These are phyloP conservation scores for Diarsia mendica DNA, from an alignment of 2,888 invertebrate genomes.

Conservation along the genomic window DNA sequence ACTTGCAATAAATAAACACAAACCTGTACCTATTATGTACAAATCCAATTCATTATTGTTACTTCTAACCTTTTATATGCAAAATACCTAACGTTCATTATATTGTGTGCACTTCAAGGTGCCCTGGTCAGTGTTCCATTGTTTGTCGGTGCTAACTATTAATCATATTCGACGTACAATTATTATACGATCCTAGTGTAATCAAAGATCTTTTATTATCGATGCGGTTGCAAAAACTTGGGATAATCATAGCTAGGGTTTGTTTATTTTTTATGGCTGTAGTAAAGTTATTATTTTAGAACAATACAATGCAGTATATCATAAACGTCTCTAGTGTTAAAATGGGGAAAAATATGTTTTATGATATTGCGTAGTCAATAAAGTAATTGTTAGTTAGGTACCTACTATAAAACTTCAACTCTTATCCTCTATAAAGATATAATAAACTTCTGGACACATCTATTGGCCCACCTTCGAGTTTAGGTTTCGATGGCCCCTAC, in stretches of 20 bases:
- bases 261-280: background rate
- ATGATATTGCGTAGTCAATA: background rate
- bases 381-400: background rate
- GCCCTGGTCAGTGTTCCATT: slow-evolving; percentile 53
- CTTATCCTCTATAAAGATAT: background rate
- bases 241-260: slow-evolving; percentile 26
- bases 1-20: slow-evolving; percentile 16
- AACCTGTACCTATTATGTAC: slow-evolving; percentile 19
- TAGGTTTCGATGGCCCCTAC: too few relatives aligned
- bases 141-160: slow-evolving; percentile 45
- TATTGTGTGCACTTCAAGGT: slow-evolving; percentile 57
- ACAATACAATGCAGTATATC: background rate
- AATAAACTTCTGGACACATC: too few relatives aligned
- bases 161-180: slow-evolving; percentile 62
- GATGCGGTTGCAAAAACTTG: slow-evolving; percentile 51
- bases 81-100: slow-evolving; percentile 49
- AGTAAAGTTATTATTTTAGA: background rate
- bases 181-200: slow-evolving; percentile 41
- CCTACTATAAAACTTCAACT: background rate
- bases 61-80: slow-evolving; percentile 52
- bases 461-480: too few relatives aligned
- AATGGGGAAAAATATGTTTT: background rate
- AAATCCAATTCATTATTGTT: slow-evolving; percentile 40
- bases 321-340: background rate
- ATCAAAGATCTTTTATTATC: slow-evolving; percentile 51